phyloP scores from a whole-genome alignment of 2,888 invertebrate species.

The Cosmorhoe ocellata region DNA sequence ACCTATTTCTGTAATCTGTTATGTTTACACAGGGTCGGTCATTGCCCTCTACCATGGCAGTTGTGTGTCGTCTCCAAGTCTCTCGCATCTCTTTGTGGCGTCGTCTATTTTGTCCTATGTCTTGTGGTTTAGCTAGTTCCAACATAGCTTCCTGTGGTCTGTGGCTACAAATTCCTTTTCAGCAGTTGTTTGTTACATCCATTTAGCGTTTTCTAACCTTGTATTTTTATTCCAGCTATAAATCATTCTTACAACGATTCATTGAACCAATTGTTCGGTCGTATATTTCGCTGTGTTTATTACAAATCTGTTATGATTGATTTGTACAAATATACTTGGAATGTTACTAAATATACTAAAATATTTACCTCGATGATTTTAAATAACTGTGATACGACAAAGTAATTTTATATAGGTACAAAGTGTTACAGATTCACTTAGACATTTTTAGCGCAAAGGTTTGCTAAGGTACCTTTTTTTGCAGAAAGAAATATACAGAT shows the following conservation, averaged over 20 bases:
- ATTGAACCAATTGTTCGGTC: neutral
- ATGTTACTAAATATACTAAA: too few relatives aligned
- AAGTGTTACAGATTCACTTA: too few relatives aligned
- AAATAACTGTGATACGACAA: too few relatives aligned
- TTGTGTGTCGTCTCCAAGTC: slow-evolving; percentile 30
- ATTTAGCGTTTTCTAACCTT: slow-evolving; percentile 1
- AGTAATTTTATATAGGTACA: too few relatives aligned
- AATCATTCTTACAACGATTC: neutral
- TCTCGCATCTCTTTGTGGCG: slow-evolving; percentile 32
- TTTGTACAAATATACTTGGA: neutral
- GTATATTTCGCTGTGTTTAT: too few relatives aligned
- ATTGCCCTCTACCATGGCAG: slow-evolving; percentile 36
- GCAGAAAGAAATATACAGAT: too few relatives aligned
- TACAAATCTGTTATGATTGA: too few relatives aligned
- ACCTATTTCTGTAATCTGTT: slow-evolving; percentile 36
- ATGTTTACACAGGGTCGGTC: slow-evolving; percentile 48
- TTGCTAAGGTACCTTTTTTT: too few relatives aligned
- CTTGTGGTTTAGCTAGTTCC: slow-evolving; percentile 46
- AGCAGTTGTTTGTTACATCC: slow-evolving; percentile 4
- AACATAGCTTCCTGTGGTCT: slow-evolving; percentile 43
- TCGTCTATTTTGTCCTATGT: slow-evolving; percentile 20
- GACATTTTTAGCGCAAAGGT: too few relatives aligned
- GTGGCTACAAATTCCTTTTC: slow-evolving; percentile 28
- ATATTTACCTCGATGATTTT: too few relatives aligned
- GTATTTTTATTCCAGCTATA: neutral